Conservation (phyloP, 2,113 vertebrate species). For the Eurystomus gularis region DNA sequence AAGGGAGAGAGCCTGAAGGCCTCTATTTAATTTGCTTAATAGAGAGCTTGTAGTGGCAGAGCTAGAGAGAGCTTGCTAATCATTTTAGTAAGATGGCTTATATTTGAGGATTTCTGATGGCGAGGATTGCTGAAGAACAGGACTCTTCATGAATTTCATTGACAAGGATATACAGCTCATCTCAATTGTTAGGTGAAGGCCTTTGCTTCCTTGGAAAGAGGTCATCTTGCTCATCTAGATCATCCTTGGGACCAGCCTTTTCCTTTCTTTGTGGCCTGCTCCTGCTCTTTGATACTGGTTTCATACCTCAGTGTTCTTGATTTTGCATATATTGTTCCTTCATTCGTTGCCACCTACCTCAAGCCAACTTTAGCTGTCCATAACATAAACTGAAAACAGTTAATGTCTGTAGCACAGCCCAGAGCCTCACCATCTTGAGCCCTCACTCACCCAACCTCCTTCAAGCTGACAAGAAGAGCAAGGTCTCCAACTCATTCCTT, state of each 20-base stretch:
- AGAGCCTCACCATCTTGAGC: neutral
- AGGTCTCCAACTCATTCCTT: neutral
- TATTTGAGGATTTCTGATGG: slow-evolving; percentile 1
- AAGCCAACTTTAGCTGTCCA: neutral
- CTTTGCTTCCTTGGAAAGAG: neutral
- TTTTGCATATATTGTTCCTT: neutral
- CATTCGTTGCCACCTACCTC: neutral
- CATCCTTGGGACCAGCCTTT: neutral
- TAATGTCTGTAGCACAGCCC: neutral
- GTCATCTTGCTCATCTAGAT: neutral
- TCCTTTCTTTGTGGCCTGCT: neutral
- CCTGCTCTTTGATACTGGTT: neutral
- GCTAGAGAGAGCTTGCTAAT: slow-evolving; percentile 16
- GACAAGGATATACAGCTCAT: neutral
- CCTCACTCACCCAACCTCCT: neutral
- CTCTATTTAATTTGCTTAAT: slow-evolving; percentile 75
- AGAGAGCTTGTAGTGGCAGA: slow-evolving; percentile 36
- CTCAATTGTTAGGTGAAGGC: neutral
- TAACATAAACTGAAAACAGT: neutral
- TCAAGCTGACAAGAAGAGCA: neutral
- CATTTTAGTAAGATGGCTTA: slow-evolving; percentile 39
- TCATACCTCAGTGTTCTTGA: neutral
- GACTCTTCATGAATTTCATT: neutral
- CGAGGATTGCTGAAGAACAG: neutral
- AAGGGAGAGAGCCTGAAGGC: slow-evolving; percentile 46